Evolutionary conservation across 2,888 invertebrate species (phyloP), one percentile per base, ranked within the genome.

Genomic region (Apodemia zela): DNA sequence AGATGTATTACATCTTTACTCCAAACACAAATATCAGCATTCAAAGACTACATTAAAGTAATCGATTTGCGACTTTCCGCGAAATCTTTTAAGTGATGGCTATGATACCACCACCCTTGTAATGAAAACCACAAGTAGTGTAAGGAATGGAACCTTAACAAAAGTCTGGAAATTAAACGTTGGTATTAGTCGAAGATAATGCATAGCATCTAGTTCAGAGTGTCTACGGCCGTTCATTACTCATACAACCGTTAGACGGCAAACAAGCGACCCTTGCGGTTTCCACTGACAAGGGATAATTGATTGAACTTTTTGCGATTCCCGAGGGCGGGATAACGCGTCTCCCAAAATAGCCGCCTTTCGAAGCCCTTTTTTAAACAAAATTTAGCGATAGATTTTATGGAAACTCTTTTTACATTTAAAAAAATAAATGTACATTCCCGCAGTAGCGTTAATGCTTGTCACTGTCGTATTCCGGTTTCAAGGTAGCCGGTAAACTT

Each of bases 281-380:
- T 25, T 54, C 29, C 54, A 35, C 59, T 59, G 59, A 59, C 59
- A 59, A 35, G 59, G 59, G 59, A 35, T 59, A 59, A 59, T 59
- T 59, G 42, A 59, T 59, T 59, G 42, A 35, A 18, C 35, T 59
- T 59, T n/a, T 59, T 21, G 59, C 10, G 59, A 42, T 3, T 13
- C 59, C 35, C 17, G 18, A 35, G 59, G 59, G 21, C 38, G 11
- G 42, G 18, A 7, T 15, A 7, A 38, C 17, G 35, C 51, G 21
- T 25, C 21, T 7, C 25, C 21, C 54, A 54, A 54, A 54, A 54
- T 21, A 25, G 15, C 21, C 29, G 15, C 13, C 25, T 29, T 29
- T 5, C 54, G 13, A 54, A 54, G 54, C 3, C 54, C 54, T 54
- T 54, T 54, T 25, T 25, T 54, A 6, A 54, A 54, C 8, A 21